These are phyloP conservation scores for Malthinus seriepunctatus DNA, from an alignment of 2,888 invertebrate species.

Conservation along the genomic window DNA sequence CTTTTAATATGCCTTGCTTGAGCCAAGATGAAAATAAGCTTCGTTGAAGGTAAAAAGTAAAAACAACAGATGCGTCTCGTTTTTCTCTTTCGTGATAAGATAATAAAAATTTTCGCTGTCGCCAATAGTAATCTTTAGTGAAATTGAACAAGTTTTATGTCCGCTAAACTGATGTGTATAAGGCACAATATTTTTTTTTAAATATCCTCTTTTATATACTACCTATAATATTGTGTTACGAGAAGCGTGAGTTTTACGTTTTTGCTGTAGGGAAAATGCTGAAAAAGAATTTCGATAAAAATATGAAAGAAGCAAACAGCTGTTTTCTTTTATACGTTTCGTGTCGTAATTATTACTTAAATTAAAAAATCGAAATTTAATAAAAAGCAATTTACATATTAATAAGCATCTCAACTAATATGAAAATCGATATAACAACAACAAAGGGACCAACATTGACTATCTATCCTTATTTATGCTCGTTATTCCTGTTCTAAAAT, in stretches of 20 bases:
- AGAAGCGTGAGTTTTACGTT: too few relatives aligned
- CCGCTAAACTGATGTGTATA: neutral
- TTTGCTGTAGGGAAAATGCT: too few relatives aligned
- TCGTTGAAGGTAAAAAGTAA: constrained; percentile 24
- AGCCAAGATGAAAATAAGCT: constrained; percentile 26
- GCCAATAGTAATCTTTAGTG: constrained; percentile 18
- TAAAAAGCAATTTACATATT: constrained; percentile 1
- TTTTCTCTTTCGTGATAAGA: constrained; percentile 14
- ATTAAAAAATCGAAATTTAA: neutral
- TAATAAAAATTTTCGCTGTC: constrained; percentile 23
- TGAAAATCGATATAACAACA: constrained; percentile 13
- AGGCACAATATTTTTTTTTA: neutral
- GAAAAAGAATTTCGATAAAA: too few relatives aligned
- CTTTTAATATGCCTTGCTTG: constrained; percentile 24
- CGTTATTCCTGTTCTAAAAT: constrained; percentile 19
- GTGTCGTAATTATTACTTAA: neutral
- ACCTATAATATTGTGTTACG: too few relatives aligned
- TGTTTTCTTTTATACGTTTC: too few relatives aligned
- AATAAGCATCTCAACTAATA: neutral
- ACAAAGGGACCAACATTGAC: constrained; percentile 1
- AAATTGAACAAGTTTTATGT: constrained; percentile 14
- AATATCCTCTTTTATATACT: too few relatives aligned
- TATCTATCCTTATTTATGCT: constrained; percentile 13
- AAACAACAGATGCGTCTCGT: constrained; percentile 26
- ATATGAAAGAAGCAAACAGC: too few relatives aligned